Evolutionary conservation across 2,888 invertebrate genomes (phyloP), one percentile per base, ranked within the genome.

Genomic region (Metellina segmentata): DNA sequence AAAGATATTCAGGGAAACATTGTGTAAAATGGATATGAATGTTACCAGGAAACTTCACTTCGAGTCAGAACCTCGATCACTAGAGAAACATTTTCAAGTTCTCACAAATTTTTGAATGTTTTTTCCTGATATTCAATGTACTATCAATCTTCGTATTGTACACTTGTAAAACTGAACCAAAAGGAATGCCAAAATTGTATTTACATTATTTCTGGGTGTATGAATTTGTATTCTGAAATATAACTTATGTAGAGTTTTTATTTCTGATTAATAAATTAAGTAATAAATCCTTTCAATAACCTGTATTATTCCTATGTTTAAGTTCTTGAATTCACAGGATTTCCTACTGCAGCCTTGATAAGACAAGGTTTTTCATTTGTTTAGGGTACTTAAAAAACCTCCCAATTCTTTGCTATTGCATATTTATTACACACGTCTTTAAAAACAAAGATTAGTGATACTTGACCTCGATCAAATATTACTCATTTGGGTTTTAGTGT

Each of bases 21-120:
- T 98, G 81, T 95, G 95, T 93, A 96, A 96, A 93, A 95, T 97
- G 2, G 97, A 97, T 77, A 97, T 97, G 5, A 96, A 96, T 93
- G 96, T 98, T 82, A 95, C 95, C 13, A 95, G 97, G 72, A 96
- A 95, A 90, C 95, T 97, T 90, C 97, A 97, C 94, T 97, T 97
- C 94, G 96, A 95, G 93, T 95, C 95, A 91, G 95, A 96, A 93
- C 94, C 94, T 51, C 94, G 96, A 93, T 95, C 96, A 85, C 95
- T 98, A 77, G 96, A 96, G 94, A 96, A 96, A 94, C 98, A 98
- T 95, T 98, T 98, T 95, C 96, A 97, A 94, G 96, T 98, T 93
- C 95, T 97, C 51, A 93, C 61, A 94, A 72, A 92, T 87, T 49
- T 94, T 94, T 92, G 20, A 82, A 20, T 52, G n/a, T 52, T 53